Percentiles rank a stretch among this genome's conserved stretches.
phyloP scores from a whole-genome alignment of 2,888 invertebrate species.

The Chrysodeixis includens region DNA sequence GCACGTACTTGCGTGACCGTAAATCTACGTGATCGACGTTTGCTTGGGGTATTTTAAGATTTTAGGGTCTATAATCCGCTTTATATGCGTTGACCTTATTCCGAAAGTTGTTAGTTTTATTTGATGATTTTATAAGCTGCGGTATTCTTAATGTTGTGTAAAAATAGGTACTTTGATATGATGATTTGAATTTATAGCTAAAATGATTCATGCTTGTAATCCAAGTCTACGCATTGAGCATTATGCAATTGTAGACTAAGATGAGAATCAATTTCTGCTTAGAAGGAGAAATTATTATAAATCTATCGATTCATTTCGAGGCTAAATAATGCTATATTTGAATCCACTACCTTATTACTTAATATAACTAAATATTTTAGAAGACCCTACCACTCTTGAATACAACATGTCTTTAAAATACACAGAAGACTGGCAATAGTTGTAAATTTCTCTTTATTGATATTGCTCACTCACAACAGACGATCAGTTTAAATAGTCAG shows the following conservation, averaged over 20 bases:
- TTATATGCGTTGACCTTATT: background rate
- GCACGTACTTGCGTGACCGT: constrained; percentile 48
- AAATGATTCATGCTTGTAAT: background rate
- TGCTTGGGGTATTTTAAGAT: constrained; percentile 43
- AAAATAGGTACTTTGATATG: too few relatives aligned
- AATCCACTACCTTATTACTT: too few relatives aligned
- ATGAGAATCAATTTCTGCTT: too few relatives aligned
- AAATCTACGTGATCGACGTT: constrained; percentile 46
- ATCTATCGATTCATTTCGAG: too few relatives aligned
- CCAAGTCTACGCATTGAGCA: background rate
- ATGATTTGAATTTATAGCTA: background rate
- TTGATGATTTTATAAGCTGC: background rate
- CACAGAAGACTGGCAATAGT: background rate
- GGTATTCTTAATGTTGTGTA: background rate
- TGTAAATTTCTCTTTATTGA: background rate
- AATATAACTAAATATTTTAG: too few relatives aligned
- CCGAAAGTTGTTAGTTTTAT: background rate
- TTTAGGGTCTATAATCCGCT: constrained; percentile 26
- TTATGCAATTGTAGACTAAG: background rate
- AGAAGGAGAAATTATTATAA: too few relatives aligned
- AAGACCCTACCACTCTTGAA: too few relatives aligned
- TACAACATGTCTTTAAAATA: background rate
- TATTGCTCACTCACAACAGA: background rate
- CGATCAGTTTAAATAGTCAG: background rate
- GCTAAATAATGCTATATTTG: too few relatives aligned